A percentile compares a stretch with the other conserved stretches of the same genome.
These are phyloP conservation scores for Loripinus fragilis DNA, from an alignment of 2,888 invertebrate genomes.

Conservation along the genomic window DNA sequence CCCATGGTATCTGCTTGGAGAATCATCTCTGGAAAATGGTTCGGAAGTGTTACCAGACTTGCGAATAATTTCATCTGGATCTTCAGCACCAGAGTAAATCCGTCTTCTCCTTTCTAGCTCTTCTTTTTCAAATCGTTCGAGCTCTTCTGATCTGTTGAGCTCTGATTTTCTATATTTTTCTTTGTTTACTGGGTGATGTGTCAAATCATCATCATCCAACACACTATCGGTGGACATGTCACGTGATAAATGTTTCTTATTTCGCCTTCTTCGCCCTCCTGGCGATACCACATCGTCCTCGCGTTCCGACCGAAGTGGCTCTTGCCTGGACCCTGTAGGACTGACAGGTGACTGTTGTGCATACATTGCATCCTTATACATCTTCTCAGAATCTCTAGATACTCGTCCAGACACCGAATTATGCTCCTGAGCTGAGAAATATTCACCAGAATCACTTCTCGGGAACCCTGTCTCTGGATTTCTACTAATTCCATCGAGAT, in stretches of 20 bases:
- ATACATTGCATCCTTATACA: constrained; percentile 50
- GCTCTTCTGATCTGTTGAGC: constrained; percentile 87
- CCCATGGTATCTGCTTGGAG: constrained; percentile 66
- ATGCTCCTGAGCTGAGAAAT: constrained; percentile 68
- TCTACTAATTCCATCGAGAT: constrained; percentile 34
- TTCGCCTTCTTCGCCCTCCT: constrained; percentile 53
- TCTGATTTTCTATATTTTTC: constrained; percentile 91
- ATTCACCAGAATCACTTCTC: constrained; percentile 67
- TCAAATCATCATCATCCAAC: constrained; percentile 64
- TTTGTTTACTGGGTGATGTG: constrained; percentile 83
- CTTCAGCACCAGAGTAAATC: constrained; percentile 51
- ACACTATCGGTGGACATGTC: constrained; percentile 73
- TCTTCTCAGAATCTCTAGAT: constrained; percentile 24
- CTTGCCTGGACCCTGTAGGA: constrained; percentile 28
- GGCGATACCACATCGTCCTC: constrained; percentile 60
- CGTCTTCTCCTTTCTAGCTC: constrained; percentile 52
- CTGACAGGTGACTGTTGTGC: constrained; percentile 34
- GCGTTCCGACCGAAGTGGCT: constrained; percentile 36
- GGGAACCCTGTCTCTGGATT: constrained; percentile 62
- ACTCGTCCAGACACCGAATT: constrained; percentile 40
- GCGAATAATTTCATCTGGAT: constrained; percentile 43
- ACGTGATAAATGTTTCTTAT: constrained; percentile 63
- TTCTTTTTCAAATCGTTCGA: constrained; percentile 47
- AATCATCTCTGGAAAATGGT: constrained; percentile 72
- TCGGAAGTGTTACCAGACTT: constrained; percentile 71